Base-by-base conservation (phyloP, 1,140 invertebrate genomes). In the Cheumatopsyche charites region DNA sequence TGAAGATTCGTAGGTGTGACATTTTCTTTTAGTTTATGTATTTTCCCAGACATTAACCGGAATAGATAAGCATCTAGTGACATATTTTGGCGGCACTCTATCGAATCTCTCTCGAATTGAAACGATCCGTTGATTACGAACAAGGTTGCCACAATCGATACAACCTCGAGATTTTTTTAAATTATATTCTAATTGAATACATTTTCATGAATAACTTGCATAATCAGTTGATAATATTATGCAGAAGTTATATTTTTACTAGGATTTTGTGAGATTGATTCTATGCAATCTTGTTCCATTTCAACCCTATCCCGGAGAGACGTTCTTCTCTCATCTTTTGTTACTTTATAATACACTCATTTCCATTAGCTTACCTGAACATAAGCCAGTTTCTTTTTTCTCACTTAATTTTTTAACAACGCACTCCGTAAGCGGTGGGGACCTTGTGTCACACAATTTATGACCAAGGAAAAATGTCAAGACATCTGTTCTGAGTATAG, bases 21-120 rank as follows among this genome's bases (percentile, higher is more conserved):
- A 85, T 80, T 82, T 80, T 79, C 82, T 83, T 83, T 72, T 75
- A 70, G 82, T 85, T 84, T 85, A 85, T 85, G 83, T 85, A 84
- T 85, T 84, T 85, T 85, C 83, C 82, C 83, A 84, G 82, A 81
- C 80, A 80, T 84, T 85, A 84, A 83, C 83, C 81, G 80, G 83
- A 79, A 83, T 82, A 83, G 83, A 85, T 84, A 83, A 83, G 80
- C 80, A 85, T 85, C 83, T 84, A 80, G 3, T 36, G 81, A 84
- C 83, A 84, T 83, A 84, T 84, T 84, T 83, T 82, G 82, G 82
- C 81, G 80, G 80, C 81, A 80, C 79, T 81, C 82, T 82, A 82
- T 79, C 78, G 67, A 72, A 52, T 71, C 72, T 71, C 65, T 26
- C 68, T 52, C 49, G 62, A 72, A 72, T 72, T 75, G 70, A 49